A percentile compares a stretch with the other conserved stretches of the same genome.
phyloP scores from a whole-genome alignment of 2,797 vertebrate species.

The Anas acuta region DNA sequence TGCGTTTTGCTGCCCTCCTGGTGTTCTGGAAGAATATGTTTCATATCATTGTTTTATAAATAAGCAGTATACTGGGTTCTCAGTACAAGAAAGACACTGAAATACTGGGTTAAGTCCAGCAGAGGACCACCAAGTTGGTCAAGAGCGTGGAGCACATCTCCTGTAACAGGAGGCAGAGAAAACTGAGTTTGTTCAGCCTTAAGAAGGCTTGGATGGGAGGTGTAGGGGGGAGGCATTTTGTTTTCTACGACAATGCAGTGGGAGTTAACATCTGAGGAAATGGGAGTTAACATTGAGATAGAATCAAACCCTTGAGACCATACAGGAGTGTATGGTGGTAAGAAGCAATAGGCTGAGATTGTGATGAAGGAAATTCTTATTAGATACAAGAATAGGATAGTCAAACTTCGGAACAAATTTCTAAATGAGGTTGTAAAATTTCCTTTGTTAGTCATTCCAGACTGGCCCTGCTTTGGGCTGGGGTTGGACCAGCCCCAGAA shows the following conservation, averaged over 20 bases:
- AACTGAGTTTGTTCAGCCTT: background rate
- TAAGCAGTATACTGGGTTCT: background rate
- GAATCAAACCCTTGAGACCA: background rate
- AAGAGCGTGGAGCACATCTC: background rate
- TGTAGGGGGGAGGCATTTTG: background rate
- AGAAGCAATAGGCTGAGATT: background rate
- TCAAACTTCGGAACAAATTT: background rate
- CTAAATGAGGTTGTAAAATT: background rate
- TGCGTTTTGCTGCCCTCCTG: background rate
- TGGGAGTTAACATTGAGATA: background rate
- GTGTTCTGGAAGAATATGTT: background rate
- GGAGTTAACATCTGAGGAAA: background rate
- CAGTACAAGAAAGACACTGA: background rate
- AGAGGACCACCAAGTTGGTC: background rate
- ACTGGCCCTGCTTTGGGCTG: background rate
- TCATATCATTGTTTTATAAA: background rate
- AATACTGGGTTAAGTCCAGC: background rate
- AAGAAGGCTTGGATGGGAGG: background rate
- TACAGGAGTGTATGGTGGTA: background rate
- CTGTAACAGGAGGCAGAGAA: background rate
- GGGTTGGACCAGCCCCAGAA: background rate
- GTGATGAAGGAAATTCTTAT: background rate
- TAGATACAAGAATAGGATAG: background rate
- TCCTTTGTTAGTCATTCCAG: background rate
- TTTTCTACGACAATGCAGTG: background rate